phyloP scores from a whole-genome alignment of 2,113 vertebrate genomes.

The Pseudonaja textilis region DNA sequence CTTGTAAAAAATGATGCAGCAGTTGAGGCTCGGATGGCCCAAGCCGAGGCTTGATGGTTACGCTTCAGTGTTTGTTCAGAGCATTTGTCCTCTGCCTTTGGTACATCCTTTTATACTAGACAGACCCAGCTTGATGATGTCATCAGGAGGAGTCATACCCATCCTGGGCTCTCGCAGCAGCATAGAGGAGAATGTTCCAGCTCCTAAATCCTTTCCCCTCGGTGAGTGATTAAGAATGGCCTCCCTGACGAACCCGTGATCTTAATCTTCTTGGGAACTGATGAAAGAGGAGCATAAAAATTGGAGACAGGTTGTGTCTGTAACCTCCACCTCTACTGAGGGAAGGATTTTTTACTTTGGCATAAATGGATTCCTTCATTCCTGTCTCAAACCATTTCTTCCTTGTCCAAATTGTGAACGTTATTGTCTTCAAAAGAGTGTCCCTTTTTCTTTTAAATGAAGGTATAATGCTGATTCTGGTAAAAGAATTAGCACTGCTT shows the following conservation, averaged over 20 bases:
- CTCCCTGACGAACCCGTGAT: background rate
- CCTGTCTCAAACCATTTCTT: background rate
- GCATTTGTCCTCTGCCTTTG: too few relatives aligned
- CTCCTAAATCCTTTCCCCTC: background rate
- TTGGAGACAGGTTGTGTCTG: background rate
- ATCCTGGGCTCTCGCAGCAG: too few relatives aligned
- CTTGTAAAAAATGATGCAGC: too few relatives aligned
- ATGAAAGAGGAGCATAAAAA: background rate
- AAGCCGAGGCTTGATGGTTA: too few relatives aligned
- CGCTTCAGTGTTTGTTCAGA: too few relatives aligned
- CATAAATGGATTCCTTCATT: background rate
- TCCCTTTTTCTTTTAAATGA: background rate
- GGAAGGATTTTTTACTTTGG: background rate
- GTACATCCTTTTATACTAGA: too few relatives aligned
- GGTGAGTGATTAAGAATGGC: background rate
- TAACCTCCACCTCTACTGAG: background rate
- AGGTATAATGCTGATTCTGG: background rate
- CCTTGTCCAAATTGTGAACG: background rate
- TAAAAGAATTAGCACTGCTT: background rate
- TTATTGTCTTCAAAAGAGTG: background rate
- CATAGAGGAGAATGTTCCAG: background rate
- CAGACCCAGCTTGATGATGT: too few relatives aligned
- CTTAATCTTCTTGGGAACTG: background rate
- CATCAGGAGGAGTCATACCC: too few relatives aligned
- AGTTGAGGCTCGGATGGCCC: too few relatives aligned